A percentile compares a stretch with the other conserved stretches of the same genome.
phyloP scores from a whole-genome alignment of 2,888 invertebrate species.

The Ochropacha duplaris region DNA sequence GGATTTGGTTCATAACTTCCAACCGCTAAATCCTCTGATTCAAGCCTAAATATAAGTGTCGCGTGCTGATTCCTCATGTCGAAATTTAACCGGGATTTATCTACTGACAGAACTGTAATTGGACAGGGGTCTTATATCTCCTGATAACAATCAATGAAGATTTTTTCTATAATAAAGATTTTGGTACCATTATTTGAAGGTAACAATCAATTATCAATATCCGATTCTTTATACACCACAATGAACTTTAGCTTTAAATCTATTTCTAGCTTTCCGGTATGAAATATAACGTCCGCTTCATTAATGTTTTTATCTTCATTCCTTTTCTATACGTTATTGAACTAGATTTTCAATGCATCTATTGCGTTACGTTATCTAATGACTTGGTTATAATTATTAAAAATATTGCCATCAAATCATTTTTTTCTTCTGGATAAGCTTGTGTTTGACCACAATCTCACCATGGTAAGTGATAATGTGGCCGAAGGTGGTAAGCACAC shows the following conservation, averaged over 20 bases:
- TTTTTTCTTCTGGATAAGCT: no score
- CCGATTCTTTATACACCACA: no score
- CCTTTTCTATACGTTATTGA: background rate
- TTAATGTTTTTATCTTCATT: no score
- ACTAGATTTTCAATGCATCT: background rate
- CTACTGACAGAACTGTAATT: conserved; percentile 34
- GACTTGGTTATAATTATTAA: background rate
- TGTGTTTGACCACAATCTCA: no score
- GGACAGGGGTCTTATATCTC: conserved; percentile 27
- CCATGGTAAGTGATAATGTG: no score
- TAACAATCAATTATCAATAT: background rate
- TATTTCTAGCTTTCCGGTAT: no score
- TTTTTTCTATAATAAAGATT: background rate
- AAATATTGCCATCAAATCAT: background rate
- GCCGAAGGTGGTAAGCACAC: no score
- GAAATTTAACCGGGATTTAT: conserved; percentile 60
- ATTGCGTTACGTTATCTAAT: background rate
- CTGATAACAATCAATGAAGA: background rate
- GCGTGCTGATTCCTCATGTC: conserved; percentile 60
- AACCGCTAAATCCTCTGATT: conserved; percentile 22
- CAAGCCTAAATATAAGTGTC: conserved; percentile 30
- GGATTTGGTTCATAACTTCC: background rate
- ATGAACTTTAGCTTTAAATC: no score
- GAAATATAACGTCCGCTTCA: no score
- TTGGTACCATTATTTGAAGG: background rate